phyloP scores from a whole-genome alignment of 2,113 vertebrate genomes.

The Hyperoodon ampullatus region DNA sequence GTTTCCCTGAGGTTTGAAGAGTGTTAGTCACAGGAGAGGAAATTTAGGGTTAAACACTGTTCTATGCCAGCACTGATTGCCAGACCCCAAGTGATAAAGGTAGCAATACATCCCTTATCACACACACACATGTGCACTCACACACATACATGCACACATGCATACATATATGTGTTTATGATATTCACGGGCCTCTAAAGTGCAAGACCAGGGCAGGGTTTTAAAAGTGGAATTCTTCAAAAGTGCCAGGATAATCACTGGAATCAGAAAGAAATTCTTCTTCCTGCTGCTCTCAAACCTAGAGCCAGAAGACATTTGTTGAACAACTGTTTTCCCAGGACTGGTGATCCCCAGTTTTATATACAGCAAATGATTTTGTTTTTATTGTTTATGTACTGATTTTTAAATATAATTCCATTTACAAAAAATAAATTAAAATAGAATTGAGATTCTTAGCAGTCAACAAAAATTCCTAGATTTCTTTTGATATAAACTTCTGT shows the following conservation, averaged over 20 bases:
- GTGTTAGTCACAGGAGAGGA: neutral
- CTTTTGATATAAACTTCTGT: neutral
- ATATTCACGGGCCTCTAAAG: neutral
- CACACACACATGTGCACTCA: rapidly evolving
- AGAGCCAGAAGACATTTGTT: neutral
- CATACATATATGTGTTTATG: neutral
- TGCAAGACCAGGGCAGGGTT: neutral
- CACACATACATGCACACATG: too few species aligned
- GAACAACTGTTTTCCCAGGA: neutral
- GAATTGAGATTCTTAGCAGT: neutral
- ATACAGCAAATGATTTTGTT: neutral
- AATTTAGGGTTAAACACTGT: neutral
- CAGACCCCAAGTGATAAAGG: neutral
- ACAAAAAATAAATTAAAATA: neutral
- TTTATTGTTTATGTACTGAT: neutral
- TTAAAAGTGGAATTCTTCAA: neutral
- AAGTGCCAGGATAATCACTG: neutral
- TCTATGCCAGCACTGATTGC: neutral
- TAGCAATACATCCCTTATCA: neutral
- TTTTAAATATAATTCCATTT: conserved; percentile 18
- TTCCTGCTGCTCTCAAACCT: neutral
- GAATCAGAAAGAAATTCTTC: neutral
- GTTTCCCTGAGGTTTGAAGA: neutral
- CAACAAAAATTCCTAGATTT: neutral
- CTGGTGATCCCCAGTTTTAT: neutral